A percentile compares a stretch with the other conserved stretches of the same genome.
Conservation (phyloP, 2,113 vertebrate species). For the Micronycteris hirsuta region DNA sequence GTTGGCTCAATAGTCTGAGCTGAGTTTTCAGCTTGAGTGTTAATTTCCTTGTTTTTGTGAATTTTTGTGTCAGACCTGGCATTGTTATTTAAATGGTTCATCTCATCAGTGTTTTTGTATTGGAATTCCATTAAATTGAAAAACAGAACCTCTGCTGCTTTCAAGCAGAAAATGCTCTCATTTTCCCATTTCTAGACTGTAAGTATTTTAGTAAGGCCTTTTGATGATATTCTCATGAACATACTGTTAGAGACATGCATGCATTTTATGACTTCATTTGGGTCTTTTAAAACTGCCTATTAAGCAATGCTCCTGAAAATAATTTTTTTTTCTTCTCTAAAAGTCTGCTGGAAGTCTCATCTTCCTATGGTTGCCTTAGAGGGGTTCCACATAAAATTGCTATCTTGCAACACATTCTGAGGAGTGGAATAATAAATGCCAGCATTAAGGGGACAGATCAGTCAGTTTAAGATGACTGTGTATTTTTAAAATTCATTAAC, state of each 20-base stretch:
- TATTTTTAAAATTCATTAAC: constrained; percentile 30
- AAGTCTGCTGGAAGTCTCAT: neutral
- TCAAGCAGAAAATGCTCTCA: constrained; percentile 22
- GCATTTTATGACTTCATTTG: neutral
- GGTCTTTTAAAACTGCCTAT: neutral
- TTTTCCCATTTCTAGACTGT: neutral
- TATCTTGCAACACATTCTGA: neutral
- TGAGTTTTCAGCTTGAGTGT: constrained; percentile 70
- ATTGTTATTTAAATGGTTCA: constrained; percentile 76
- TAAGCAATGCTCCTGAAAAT: neutral
- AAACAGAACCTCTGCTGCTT: constrained; percentile 70
- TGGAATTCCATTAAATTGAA: constrained; percentile 61
- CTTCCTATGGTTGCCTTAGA: neutral
- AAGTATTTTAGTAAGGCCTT: neutral
- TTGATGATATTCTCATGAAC: neutral
- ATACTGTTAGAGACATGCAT: fast-evolving
- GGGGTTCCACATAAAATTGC: neutral
- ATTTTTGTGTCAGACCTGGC: constrained; percentile 45
- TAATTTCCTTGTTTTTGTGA: constrained; percentile 68
- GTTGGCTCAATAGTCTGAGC: constrained; percentile 63
- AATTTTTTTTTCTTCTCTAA: neutral
- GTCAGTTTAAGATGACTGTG: neutral
- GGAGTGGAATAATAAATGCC: neutral
- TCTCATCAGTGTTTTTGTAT: constrained; percentile 41
- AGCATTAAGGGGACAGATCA: neutral